phyloP scores from a whole-genome alignment of 2,888 invertebrate genomes.

The Nymphalis polychloros region DNA sequence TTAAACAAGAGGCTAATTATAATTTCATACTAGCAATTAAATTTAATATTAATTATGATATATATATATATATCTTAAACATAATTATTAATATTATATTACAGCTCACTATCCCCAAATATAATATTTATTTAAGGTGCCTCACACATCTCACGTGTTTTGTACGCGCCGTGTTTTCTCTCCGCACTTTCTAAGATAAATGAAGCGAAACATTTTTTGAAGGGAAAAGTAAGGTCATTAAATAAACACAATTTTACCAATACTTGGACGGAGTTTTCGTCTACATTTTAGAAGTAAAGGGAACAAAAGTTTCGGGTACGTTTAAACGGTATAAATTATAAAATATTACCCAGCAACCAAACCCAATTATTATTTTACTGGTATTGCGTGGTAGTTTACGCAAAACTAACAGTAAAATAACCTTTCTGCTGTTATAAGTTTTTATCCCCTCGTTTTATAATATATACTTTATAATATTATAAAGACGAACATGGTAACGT shows the following conservation, averaged over 20 bases:
- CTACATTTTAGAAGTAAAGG: conserved; percentile 48
- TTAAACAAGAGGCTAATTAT: too few relatives aligned
- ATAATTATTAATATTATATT: too few relatives aligned
- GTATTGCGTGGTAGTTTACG: too few relatives aligned
- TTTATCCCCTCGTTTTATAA: too few relatives aligned
- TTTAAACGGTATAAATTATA: conserved; percentile 9
- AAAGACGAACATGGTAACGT: too few relatives aligned
- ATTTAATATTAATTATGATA: too few relatives aligned
- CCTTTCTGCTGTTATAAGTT: too few relatives aligned
- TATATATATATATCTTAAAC: too few relatives aligned
- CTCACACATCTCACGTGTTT: background rate
- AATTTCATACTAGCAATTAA: too few relatives aligned
- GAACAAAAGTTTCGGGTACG: conserved; percentile 46
- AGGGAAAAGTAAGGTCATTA: conserved; percentile 54
- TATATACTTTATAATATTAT: too few relatives aligned
- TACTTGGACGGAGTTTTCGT: conserved; percentile 51
- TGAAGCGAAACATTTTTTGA: conserved; percentile 38
- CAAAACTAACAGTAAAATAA: too few relatives aligned
- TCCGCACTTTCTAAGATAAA: conserved; percentile 40
- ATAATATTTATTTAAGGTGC: conserved; percentile 1
- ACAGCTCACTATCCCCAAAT: background rate
- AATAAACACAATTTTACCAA: conserved; percentile 55
- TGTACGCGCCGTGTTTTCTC: background rate
- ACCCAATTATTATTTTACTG: too few relatives aligned
- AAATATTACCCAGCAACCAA: background rate